Evolutionary conservation across 2,888 invertebrate genomes (phyloP).

Genomic region (Thera britannica): DNA sequence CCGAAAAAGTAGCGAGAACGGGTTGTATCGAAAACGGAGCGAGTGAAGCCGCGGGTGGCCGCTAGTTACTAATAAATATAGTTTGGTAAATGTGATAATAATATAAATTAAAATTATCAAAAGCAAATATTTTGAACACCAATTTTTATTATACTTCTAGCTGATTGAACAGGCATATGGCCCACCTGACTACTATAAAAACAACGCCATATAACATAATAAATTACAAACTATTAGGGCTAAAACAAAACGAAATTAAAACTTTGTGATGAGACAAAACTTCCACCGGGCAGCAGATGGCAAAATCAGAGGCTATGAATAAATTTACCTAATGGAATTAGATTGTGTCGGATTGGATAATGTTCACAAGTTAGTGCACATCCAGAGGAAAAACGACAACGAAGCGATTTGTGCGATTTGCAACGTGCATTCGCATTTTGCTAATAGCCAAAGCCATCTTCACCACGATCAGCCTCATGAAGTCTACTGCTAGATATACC

Average conservation of each 20-base stretch:
- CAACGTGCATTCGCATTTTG: constrained; percentile 8
- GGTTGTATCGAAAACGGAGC: too few species aligned
- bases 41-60: too few species aligned
- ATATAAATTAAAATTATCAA: background rate
- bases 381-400: constrained; percentile 15
- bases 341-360: constrained; percentile 50
- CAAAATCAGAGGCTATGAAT: constrained; percentile 50
- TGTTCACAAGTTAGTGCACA: constrained; percentile 22
- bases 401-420: constrained; percentile 7
- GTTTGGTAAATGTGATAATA: background rate
- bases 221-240: constrained; percentile 21
- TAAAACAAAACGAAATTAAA: constrained; percentile 39
- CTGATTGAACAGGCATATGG: background rate
- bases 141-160: background rate
- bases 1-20: too few species aligned
- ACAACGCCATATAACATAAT: constrained; percentile 19
- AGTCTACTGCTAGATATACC: too few species aligned
- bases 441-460: too few species aligned
- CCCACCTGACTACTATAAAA: constrained; percentile 3
- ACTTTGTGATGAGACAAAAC: constrained; percentile 36
- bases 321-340: constrained; percentile 56
- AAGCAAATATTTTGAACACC: background rate
- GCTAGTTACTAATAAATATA: too few species aligned
- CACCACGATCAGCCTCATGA: too few species aligned
- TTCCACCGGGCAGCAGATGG: constrained; percentile 45